Evolutionary conservation across 2,888 invertebrate genomes (phyloP).

Genomic region (Chironomus tentans): DNA sequence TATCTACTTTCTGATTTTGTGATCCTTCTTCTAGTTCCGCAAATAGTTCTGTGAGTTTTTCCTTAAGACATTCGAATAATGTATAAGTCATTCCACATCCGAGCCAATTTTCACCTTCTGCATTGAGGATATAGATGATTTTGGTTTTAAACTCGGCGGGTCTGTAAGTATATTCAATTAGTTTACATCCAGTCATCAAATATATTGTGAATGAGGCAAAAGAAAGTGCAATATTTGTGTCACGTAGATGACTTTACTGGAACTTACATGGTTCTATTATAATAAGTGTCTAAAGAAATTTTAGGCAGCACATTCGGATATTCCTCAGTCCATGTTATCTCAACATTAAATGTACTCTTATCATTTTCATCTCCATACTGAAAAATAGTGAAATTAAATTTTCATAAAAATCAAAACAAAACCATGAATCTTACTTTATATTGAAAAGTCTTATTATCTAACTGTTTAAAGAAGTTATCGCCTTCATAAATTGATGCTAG

Average conservation of each 20-base stretch:
- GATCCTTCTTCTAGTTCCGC: slow-evolving; percentile 58
- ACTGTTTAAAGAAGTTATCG: slow-evolving; percentile 74
- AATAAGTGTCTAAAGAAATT: slow-evolving; percentile 83
- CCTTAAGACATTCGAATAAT: slow-evolving; percentile 83
- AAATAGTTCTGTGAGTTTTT: slow-evolving; percentile 63
- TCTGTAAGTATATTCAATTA: slow-evolving; percentile 41
- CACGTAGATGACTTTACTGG: neutral
- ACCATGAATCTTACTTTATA: slow-evolving; percentile 62
- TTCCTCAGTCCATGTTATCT: slow-evolving; percentile 75
- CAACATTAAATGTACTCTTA: slow-evolving; percentile 72
- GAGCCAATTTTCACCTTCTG: slow-evolving; percentile 71
- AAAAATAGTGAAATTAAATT: slow-evolving; percentile 33
- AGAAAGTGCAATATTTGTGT: neutral
- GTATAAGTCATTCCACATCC: slow-evolving; percentile 94
- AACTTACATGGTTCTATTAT: slow-evolving; percentile 85
- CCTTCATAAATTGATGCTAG: slow-evolving; percentile 90
- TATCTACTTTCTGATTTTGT: slow-evolving; percentile 44
- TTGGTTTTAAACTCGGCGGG: slow-evolving; percentile 59
- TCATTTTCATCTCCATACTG: slow-evolving; percentile 75
- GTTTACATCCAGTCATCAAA: no score
- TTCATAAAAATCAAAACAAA: neutral
- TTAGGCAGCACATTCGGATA: slow-evolving; percentile 78
- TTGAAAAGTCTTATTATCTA: slow-evolving; percentile 70
- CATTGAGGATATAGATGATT: slow-evolving; percentile 50
- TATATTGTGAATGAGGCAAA: no score